Evolutionary conservation across 2,797 vertebrate species (phyloP).

Genomic region (Florisuga fusca): DNA sequence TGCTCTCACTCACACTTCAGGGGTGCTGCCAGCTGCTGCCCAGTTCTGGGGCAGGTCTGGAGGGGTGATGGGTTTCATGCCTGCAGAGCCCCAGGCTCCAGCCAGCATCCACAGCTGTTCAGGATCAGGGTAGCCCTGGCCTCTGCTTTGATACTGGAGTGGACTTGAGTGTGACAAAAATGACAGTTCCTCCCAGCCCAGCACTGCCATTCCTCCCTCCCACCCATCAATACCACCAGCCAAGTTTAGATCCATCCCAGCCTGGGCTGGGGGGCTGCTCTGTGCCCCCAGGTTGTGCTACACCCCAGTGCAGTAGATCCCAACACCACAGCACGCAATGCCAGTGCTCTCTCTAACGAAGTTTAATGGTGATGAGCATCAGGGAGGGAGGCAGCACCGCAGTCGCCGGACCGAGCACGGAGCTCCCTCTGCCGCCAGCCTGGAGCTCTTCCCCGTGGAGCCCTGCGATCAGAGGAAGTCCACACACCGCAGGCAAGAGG

Average conservation of each 20-base stretch:
- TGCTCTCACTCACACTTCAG: rapidly evolving
- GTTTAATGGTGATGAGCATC: neutral
- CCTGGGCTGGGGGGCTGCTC: neutral
- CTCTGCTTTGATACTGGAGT: neutral
- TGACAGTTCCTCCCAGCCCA: neutral
- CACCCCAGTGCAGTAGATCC: neutral
- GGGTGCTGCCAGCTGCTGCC: neutral
- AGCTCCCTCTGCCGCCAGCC: slow-evolving; percentile 46
- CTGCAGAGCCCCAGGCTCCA: neutral
- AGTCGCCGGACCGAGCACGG: rapidly evolving
- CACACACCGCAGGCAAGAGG: rapidly evolving
- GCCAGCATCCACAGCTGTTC: rapidly evolving
- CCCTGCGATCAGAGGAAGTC: neutral
- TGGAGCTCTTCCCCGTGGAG: neutral
- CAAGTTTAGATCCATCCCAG: neutral
- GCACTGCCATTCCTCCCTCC: neutral
- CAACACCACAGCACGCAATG: neutral
- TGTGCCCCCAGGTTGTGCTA: neutral
- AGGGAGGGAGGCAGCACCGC: rapidly evolving
- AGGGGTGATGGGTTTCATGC: neutral
- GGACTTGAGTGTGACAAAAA: neutral
- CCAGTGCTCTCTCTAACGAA: neutral
- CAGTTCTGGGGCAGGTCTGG: rapidly evolving
- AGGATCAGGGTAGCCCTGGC: rapidly evolving
- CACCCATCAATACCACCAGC: neutral